A percentile compares a stretch with the other conserved stretches of the same genome.
Evolutionary conservation across 2,888 invertebrate species (phyloP).

Genomic region (Cheilosia impressa): DNA sequence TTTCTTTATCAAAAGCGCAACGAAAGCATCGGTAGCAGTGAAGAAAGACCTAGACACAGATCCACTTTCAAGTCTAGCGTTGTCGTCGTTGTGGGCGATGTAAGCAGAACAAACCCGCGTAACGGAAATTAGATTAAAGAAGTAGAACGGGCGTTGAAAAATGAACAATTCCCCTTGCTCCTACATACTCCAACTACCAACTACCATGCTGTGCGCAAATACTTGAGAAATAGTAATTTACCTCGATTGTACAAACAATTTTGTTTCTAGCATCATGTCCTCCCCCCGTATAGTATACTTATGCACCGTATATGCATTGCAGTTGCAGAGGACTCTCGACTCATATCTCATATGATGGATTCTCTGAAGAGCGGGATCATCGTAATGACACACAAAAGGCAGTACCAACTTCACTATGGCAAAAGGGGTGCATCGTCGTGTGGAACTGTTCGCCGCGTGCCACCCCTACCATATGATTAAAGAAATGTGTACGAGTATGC

Average conservation of each 20-base stretch:
- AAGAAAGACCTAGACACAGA: conserved; percentile 42
- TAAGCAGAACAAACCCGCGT: conserved; percentile 43
- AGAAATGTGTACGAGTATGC: conserved; percentile 24
- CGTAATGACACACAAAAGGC: conserved; percentile 57
- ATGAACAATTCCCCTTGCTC: conserved; percentile 38
- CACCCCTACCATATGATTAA: conserved; percentile 37
- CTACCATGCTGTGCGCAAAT: conserved; percentile 26
- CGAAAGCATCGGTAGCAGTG: conserved; percentile 1
- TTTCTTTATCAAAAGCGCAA: conserved; percentile 62
- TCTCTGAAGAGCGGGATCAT: conserved; percentile 69
- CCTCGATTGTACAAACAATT: conserved; percentile 58
- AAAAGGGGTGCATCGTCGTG: background rate
- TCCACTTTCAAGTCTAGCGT: conserved; percentile 40
- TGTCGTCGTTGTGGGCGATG: conserved; percentile 27
- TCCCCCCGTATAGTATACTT: conserved; percentile 19
- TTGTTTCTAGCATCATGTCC: conserved; percentile 19
- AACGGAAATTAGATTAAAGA: conserved; percentile 62
- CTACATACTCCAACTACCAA: background rate
- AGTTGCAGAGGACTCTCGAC: conserved; percentile 27
- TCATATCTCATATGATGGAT: conserved; percentile 63
- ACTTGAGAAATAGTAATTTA: conserved; percentile 35
- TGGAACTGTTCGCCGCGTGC: conserved; percentile 22
- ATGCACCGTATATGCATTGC: conserved; percentile 5
- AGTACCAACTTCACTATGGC: conserved; percentile 45
- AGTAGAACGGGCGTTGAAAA: conserved; percentile 44